These are phyloP conservation scores for Channa striata DNA, from an alignment of 2,797 vertebrate genomes.

Conservation along the genomic window DNA sequence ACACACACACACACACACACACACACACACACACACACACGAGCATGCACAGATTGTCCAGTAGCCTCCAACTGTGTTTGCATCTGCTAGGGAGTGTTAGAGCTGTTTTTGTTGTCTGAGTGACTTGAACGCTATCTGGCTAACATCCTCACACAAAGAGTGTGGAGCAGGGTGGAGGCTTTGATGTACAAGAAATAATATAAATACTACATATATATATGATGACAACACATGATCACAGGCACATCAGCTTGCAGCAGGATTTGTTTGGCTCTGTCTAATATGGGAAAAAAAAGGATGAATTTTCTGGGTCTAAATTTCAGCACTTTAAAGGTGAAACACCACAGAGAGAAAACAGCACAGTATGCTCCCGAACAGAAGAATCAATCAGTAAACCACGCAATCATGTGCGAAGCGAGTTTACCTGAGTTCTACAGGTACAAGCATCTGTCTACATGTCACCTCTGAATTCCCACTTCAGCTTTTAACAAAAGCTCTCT, in stretches of 20 bases:
- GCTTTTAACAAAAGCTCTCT: conserved; percentile 8
- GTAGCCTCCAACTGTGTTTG: conserved; percentile 34
- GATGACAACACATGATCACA: neutral
- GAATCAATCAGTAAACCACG: neutral
- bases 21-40: conserved; percentile 15
- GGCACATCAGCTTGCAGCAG: neutral
- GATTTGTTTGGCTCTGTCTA: neutral
- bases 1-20: neutral
- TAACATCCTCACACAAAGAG: neutral
- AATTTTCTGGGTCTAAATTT: conserved; percentile 1
- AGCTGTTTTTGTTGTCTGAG: conserved; percentile 19
- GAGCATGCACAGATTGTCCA: conserved; percentile 14
- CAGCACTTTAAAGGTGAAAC: neutral
- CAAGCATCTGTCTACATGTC: neutral
- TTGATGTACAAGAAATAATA: neutral
- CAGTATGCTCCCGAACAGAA: neutral
- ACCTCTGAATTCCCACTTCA: neutral
- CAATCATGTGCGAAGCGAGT: neutral
- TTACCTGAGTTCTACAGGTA: neutral
- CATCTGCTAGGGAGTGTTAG: conserved; percentile 42
- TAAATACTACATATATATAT: neutral
- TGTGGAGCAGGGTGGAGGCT: neutral
- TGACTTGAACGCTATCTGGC: conserved; percentile 1
- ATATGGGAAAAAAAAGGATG: conserved; percentile 10
- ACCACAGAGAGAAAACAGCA: neutral